Base-by-base conservation (phyloP, 2,113 vertebrate genomes). In the Nerophis lumbriciformis region DNA sequence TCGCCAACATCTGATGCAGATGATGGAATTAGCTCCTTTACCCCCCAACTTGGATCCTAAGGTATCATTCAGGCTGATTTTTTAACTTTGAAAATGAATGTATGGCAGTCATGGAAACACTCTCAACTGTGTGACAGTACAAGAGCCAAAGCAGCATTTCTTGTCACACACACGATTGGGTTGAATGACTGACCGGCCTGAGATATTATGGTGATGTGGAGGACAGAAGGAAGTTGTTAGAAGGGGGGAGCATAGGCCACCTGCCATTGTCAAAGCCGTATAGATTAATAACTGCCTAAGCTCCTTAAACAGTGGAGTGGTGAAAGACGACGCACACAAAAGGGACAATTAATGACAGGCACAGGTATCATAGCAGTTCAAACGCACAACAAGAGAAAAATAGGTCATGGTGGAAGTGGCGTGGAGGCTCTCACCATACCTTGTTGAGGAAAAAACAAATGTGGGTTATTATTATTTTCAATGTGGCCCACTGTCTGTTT, bases 241-340 rank as follows among this genome's bases (percentile, higher is more conserved):
- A 14, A 45, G 8, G 42, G 49, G 56, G 62, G 75, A 53, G 66
- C 81, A 75, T 44, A 51, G 61, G 63, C 78, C 79, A 82, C 69
- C 78, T 77, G 81, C 48, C 59, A 75, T 64, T 80, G 78, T 77
- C 69, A 68, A 62, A 74, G 74, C 72, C 76, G 69, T 39, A 53
- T 55, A 64, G 76, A 77, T 83, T 76, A 83, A 79, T 74, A 70
- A 58, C 71, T 61, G 66, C 65, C 21, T 70, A 73, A 84, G 75
- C 74, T 60, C 64, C 78, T 80, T 80, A 73, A 58, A 71, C 58
- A 45, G 12, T 5, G 64, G 58, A 66, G 37, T 54, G 59, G 63
- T 45, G 39, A 72, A 21, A 54, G 56, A 48, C 45, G 51, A 1
- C 2, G 52, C 61, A 47, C 61, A 69, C 68, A 78, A 76, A 72